phyloP scores from a whole-genome alignment of 37 sponge, comb jelly and placozoan genomes.

The Chondrosia reniformis region DNA sequence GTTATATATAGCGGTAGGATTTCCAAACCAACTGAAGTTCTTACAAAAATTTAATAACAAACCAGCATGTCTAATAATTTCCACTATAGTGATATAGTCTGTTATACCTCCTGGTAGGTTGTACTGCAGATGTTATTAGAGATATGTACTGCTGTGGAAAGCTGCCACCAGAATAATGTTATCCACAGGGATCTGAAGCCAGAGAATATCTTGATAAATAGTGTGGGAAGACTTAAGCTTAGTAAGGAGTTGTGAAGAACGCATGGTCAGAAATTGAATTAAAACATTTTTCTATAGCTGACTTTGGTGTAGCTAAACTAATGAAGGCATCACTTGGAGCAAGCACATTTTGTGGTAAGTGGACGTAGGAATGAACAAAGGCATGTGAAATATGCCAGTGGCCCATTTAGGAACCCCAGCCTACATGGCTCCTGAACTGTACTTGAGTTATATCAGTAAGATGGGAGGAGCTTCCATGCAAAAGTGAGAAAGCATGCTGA shows the following conservation, averaged over 20 bases:
- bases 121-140: constrained; percentile 80
- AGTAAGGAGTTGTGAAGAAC: constrained; percentile 27
- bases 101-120: constrained; percentile 32
- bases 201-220: constrained; percentile 81
- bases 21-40: too few relatives aligned
- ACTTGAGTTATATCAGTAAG: constrained; percentile 61
- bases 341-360: constrained; percentile 78
- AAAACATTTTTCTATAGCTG: constrained; percentile 33
- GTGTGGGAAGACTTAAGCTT: constrained; percentile 67
- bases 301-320: constrained; percentile 83
- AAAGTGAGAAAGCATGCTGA: neutral
- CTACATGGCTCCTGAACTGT: constrained; percentile 95
- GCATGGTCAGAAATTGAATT: neutral
- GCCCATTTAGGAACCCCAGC: constrained; percentile 74
- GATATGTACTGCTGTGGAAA: constrained; percentile 81
- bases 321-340: constrained; percentile 42
- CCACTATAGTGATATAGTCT: too few relatives aligned
- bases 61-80: too few relatives aligned
- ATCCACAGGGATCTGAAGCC: constrained; percentile 92
- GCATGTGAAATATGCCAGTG: neutral
- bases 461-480: neutral
- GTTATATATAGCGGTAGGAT: too few relatives aligned
- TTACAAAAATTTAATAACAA: too few relatives aligned
- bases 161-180: constrained; percentile 75
- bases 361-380: neutral